Base-by-base conservation (phyloP, 1,140 invertebrate species). In the Nixonia krombeini region DNA sequence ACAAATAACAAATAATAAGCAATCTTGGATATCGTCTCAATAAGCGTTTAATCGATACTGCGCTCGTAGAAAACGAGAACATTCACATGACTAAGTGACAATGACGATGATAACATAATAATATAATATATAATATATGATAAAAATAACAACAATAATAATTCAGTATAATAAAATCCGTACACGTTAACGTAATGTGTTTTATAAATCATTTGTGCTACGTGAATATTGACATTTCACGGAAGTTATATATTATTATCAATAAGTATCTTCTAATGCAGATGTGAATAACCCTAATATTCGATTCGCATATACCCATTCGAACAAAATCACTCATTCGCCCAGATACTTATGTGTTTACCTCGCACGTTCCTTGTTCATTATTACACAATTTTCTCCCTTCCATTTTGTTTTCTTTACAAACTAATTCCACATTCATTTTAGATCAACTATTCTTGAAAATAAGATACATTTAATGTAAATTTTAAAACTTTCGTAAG, bases 171-270 rank as follows among this genome's bases (percentile, higher is more conserved):
- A 61, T 72, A 69, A 70, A 70, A 56, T 70, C 68, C 72, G 55
- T 65, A 70, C 61, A 46, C 71, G 53, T 51, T 62, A 57, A 31
- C 51, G 64, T 70, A 62, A 70, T 70, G 67, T 70, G 67, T 64
- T 59, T 70, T 59, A 70, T 70, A 59, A 70, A 59, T 69, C 47
- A 61, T 74, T 77, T 78, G 73, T 77, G 72, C 72, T 72, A 58
- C 56, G 67, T 74, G 70, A 77, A 75, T 67, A 74, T 74, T 75
- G 49, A 72, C 62, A 65, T 74, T 70, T 74, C 65, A 73, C 61
- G 68, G 67, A 74, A 76, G 61, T 77, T 74, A 58, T 69, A n/a
- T n/a, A 61, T 50, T 68, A 69, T 69, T 69, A 50, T 53, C 26
- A 50, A 73, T 65, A 72, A 56, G 56, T 70, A 70, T 72, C 50